A percentile compares a stretch with the other conserved stretches of the same genome.
Evolutionary conservation across 2,797 vertebrate species (phyloP).

Genomic region (Hozukius guyotensis): DNA sequence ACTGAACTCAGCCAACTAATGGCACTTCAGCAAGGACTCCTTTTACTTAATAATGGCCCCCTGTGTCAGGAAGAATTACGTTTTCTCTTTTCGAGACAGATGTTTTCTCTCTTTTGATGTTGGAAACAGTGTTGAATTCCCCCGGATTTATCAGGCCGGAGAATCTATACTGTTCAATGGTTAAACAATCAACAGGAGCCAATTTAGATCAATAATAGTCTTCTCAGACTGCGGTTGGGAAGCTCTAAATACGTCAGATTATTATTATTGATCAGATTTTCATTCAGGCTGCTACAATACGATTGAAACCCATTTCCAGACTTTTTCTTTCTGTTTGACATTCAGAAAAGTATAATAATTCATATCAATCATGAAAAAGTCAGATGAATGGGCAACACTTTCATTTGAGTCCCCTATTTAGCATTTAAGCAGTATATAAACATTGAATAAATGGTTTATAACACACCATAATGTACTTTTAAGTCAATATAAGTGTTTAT

Average conservation of each 20-base stretch:
- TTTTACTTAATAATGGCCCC: slow-evolving; percentile 44
- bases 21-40: slow-evolving; percentile 37
- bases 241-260: not conserved
- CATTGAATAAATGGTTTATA: not conserved
- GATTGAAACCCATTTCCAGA: not conserved
- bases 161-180: not conserved
- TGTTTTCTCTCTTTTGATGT: slow-evolving; percentile 37
- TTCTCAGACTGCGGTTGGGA: not conserved
- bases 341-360: not conserved
- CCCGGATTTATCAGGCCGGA: not conserved
- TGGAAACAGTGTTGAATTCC: not conserved
- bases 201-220: not conserved
- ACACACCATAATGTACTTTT: too few relatives aligned
- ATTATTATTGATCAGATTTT: not conserved
- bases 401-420: not conserved
- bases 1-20: slow-evolving; percentile 36
- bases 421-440: not conserved
- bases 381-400: not conserved
- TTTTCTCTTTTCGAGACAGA: slow-evolving; percentile 40
- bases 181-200: not conserved
- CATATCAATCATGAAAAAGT: not conserved
- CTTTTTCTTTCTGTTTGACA: not conserved
- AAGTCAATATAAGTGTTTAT: not conserved
- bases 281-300: not conserved
- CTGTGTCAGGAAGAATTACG: slow-evolving; percentile 41